Base-by-base conservation (phyloP, 2,113 vertebrate species). In the Brachyhypopomus gauderio region DNA sequence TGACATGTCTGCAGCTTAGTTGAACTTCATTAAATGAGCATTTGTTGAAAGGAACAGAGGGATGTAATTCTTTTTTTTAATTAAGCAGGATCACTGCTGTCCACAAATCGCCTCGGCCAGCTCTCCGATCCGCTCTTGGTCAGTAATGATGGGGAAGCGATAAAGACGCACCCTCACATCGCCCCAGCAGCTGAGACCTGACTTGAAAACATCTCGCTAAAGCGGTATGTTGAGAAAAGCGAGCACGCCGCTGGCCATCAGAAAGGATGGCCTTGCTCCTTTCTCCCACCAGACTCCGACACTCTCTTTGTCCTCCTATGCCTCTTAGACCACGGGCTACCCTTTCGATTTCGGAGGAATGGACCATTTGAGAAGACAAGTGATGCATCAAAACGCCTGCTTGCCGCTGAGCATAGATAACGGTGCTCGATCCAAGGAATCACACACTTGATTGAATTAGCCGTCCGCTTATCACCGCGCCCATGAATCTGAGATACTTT, bases 341-440 rank as follows among this genome's bases (percentile, higher is more conserved):
- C 67, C 62, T 76, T 87, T 85, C 87, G 87, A 90, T 87, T 88
- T 86, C 86, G 77, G 85, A 76, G 71, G 60, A 81, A 45, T 71
- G 73, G 2, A 72, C 86, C 83, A 77, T 84, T 87, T 63, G 38
- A 85, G 85, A 82, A 82, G 78, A 84, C 88, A 89, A 79, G 91
- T 86, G 86, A 91, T 93, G 86, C 92, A 94, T 92, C 91, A 92
- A 87, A 89, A 88, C 17, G 85, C 89, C 87, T 92, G 89, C 84
- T 83, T 84, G 45, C 87, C 84, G 45, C 88, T 55, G 86, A 78
- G 79, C 81, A 85, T 90, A 90, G 88, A 91, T 93, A 90, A 91
- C 87, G 74, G 69, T 5, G 59, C 88, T 72, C 86, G 81, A 88
- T 89, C 87, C 90, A 77, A 83, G 87, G 85, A 92, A 92, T 87